Conservation (phyloP, 2,888 invertebrate genomes). For the Lithosia quadra region DNA sequence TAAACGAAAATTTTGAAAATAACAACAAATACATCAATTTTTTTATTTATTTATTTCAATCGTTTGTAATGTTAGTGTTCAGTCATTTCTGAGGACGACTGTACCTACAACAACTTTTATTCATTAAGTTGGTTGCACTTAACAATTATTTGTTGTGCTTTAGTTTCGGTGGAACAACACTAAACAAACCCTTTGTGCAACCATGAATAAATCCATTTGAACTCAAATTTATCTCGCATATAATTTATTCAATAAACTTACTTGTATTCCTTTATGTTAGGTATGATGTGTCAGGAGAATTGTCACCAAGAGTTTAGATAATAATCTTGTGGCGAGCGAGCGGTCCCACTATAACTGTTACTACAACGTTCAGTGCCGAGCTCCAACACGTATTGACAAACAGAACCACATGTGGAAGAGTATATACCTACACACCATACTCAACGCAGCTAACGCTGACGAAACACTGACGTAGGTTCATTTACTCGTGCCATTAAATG, state of each 20-base stretch:
- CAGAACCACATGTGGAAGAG: slow-evolving; percentile 35
- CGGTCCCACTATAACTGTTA: slow-evolving; percentile 44
- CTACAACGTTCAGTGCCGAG: slow-evolving; percentile 64
- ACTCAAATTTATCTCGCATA: not conserved
- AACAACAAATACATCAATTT: too few species aligned
- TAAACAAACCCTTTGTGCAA: too few species aligned
- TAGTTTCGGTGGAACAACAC: too few species aligned
- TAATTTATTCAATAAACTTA: slow-evolving; percentile 4
- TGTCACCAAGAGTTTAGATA: slow-evolving; percentile 53
- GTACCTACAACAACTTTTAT: too few species aligned
- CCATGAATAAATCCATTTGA: too few species aligned
- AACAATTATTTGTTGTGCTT: too few species aligned
- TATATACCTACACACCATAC: slow-evolving; percentile 56
- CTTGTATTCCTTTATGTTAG: slow-evolving; percentile 10
- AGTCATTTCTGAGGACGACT: too few species aligned
- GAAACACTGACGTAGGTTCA: slow-evolving; percentile 43
- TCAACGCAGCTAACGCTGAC: slow-evolving; percentile 48
- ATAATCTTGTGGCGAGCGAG: slow-evolving; percentile 17
- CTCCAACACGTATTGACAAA: slow-evolving; percentile 69
- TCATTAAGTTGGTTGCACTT: too few species aligned
- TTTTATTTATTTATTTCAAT: too few species aligned
- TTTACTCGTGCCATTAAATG: slow-evolving; percentile 3
- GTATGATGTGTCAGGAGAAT: slow-evolving; percentile 18
- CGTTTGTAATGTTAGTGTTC: too few species aligned
- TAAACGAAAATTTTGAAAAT: too few species aligned